Conservation (phyloP, 2,888 invertebrate species). For the Meiosimyza decipiens region DNA sequence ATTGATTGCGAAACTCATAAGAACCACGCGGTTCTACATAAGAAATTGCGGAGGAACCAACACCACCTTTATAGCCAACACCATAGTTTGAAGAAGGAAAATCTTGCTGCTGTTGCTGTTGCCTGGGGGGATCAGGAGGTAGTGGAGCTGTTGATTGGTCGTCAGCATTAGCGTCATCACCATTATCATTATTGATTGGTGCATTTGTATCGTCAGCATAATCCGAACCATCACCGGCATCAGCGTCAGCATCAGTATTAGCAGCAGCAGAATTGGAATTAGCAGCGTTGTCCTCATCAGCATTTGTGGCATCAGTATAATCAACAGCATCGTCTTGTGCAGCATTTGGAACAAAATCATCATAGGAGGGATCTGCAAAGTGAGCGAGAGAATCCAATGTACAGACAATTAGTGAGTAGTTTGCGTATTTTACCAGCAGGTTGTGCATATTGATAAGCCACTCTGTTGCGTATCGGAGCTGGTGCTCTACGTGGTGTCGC, state of each 20-base stretch:
- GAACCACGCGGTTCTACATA: background rate
- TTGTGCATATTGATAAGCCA: conserved; percentile 59
- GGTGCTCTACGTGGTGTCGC: conserved; percentile 34
- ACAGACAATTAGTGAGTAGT: conserved; percentile 62
- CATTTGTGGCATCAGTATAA: conserved; percentile 13
- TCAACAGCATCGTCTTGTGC: conserved; percentile 22
- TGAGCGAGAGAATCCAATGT: conserved; percentile 63
- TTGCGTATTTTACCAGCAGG: conserved; percentile 60
- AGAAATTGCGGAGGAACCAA: background rate
- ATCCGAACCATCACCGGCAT: conserved; percentile 35
- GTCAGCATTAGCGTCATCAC: conserved; percentile 26
- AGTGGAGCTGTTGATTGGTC: conserved; percentile 1
- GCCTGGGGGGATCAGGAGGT: background rate
- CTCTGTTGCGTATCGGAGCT: conserved; percentile 49
- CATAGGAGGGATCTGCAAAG: conserved; percentile 63
- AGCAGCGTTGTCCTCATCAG: conserved; percentile 22
- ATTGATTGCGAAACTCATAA: conserved; percentile 31
- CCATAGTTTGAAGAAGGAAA: background rate
- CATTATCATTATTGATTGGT: conserved; percentile 20
- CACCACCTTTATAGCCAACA: background rate
- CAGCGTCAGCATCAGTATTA: conserved; percentile 32
- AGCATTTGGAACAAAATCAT: conserved; percentile 35
- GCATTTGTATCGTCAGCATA: conserved; percentile 22
- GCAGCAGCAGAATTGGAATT: conserved; percentile 14
- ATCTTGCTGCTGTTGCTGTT: background rate